Evolutionary conservation across 2,888 invertebrate species (phyloP).

Genomic region (Tanytarsus gracilentus): DNA sequence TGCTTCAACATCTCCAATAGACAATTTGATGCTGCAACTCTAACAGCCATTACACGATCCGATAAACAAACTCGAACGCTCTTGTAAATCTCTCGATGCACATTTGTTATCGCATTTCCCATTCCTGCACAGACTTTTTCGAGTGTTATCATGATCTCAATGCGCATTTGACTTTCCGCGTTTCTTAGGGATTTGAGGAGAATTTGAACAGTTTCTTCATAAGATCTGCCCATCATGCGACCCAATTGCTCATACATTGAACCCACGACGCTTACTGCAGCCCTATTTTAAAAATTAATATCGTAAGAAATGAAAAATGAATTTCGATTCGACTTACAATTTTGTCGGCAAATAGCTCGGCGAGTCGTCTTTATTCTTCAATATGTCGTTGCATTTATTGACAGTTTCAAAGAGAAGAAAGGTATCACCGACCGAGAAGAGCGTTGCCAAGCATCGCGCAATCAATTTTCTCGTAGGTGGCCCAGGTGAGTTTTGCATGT

Average conservation of each 20-base stretch:
- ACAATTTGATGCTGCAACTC: conserved; percentile 88
- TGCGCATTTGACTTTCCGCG: conserved; percentile 90
- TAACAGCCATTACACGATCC: conserved; percentile 85
- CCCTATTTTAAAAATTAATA: conserved; percentile 54
- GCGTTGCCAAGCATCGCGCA: conserved; percentile 82
- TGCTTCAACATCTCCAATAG: conserved; percentile 82
- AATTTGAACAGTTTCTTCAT: conserved; percentile 94
- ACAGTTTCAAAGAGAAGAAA: conserved; percentile 94
- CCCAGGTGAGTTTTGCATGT: conserved; percentile 84
- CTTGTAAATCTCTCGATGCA: conserved; percentile 84
- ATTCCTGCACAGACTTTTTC: conserved; percentile 94
- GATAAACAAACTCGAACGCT: conserved; percentile 79
- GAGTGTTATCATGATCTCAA: conserved; percentile 94
- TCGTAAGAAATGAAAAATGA: neutral
- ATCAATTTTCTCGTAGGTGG: conserved; percentile 88
- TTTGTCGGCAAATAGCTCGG: conserved; percentile 89
- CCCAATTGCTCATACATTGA: conserved; percentile 97
- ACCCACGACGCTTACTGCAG: conserved; percentile 90
- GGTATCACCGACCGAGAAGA: conserved; percentile 96
- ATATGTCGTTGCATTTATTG: conserved; percentile 94
- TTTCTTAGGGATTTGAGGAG: conserved; percentile 82
- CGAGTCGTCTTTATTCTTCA: conserved; percentile 95
- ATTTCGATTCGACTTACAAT: conserved; percentile 67
- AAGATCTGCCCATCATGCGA: conserved; percentile 96
- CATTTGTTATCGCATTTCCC: conserved; percentile 81